Conservation (phyloP, 2,797 vertebrate species). For the Xenentodon cancila region DNA sequence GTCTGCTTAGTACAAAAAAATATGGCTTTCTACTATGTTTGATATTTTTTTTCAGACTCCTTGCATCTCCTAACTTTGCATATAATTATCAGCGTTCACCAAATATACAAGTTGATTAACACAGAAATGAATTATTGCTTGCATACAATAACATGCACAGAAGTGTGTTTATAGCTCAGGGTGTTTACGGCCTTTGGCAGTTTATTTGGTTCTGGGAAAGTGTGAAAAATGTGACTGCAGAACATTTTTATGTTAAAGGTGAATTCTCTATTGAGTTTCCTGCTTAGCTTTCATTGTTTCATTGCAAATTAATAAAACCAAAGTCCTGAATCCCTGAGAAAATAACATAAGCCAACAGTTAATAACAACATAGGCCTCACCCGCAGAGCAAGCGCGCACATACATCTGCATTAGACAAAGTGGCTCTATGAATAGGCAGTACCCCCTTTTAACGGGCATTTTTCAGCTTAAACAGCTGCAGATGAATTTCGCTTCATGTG, state of each 20-base stretch:
- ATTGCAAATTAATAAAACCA: not conserved
- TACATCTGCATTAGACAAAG: slow-evolving; percentile 18
- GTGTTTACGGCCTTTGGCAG: no score
- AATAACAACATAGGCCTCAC: slow-evolving; percentile 1
- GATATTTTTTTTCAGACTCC: no score
- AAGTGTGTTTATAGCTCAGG: no score
- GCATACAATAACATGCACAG: no score
- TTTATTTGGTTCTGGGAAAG: not conserved
- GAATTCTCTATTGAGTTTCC: not conserved
- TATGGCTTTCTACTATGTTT: no score
- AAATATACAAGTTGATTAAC: no score
- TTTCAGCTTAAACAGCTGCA: slow-evolving; percentile 6
- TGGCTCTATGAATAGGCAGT: slow-evolving; percentile 12
- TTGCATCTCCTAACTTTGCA: no score
- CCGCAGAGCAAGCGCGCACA: slow-evolving; percentile 1
- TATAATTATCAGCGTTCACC: no score
- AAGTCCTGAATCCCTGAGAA: not conserved
- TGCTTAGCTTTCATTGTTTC: not conserved
- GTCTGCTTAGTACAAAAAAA: no score
- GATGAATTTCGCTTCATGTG: slow-evolving; percentile 9
- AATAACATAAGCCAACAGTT: slow-evolving; percentile 1
- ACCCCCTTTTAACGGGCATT: not conserved
- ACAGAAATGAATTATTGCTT: no score
- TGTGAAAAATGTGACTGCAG: not conserved
- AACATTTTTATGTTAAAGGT: not conserved